Base-by-base conservation (phyloP, 2,888 invertebrate species). In the Yponomeuta plumbellus region DNA sequence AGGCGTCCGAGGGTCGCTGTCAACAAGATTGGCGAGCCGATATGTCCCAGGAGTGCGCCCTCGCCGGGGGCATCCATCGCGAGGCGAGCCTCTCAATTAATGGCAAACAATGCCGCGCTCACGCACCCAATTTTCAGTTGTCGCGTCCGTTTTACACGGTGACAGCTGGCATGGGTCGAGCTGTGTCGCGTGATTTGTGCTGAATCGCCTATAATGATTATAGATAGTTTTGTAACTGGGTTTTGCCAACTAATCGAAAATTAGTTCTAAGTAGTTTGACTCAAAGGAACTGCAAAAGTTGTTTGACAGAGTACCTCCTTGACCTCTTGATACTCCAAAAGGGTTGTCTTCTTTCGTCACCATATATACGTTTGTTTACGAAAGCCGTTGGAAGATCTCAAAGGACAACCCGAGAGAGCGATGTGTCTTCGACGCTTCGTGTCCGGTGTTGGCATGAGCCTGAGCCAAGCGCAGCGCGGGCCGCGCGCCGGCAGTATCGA, bases 21-120 rank as follows among this genome's bases (percentile, higher is more conserved):
- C 90, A 87, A 78, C 88, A 85, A 86, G 83, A 87, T 88, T 87
- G 89, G 86, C 83, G 85, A 80, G 82, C 81, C 84, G 88, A 85
- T 86, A 85, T 86, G 83, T 88, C 89, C 88, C 88, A 78, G 71
- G 87, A 88, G 88, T 85, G 83, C 81, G 80, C 85, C 86, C 86
- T 82, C 74, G 44, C n/a, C 44, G 22, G 5, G 11, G 20, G 40
- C 23, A 44, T 52, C n/a, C 40, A 13, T 52, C 44, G 11, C 21
- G 13, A 26, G 22, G 22, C 84, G 86, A 86, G 87, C 84, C 88
- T 83, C 81, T 83, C 88, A 88, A 89, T 89, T 91, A 91, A 88
- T 87, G 88, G 80, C 85, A 85, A 88, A 85, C 85, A 88, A 84
- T 79, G 70, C 72, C 76, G 76, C 76, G 75, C 79, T 84, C 80